Conservation (phyloP, 2,113 vertebrate genomes). For the Ptilorrhoa leucosticta region DNA sequence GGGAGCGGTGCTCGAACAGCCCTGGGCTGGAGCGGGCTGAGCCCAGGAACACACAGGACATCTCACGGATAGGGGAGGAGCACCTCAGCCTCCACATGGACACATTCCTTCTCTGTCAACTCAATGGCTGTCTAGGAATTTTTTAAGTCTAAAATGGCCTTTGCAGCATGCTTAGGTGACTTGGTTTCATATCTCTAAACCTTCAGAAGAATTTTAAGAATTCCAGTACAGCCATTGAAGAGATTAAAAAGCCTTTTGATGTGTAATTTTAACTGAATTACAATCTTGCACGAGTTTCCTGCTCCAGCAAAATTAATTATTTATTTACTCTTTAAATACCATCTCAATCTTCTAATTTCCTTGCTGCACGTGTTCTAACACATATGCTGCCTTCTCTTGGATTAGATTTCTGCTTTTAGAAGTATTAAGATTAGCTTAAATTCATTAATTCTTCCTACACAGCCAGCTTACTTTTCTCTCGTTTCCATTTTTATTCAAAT, state of each 20-base stretch:
- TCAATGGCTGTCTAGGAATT: neutral
- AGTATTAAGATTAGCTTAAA: neutral
- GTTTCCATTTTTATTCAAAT: conserved; percentile 1
- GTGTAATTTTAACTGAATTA: neutral
- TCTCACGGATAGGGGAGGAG: rapidly evolving
- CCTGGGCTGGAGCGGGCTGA: neutral
- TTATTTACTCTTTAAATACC: neutral
- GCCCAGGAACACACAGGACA: rapidly evolving
- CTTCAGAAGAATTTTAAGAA: neutral
- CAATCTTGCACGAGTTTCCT: neutral
- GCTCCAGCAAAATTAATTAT: neutral
- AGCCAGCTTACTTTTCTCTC: neutral
- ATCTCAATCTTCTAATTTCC: neutral
- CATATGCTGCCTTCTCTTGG: neutral
- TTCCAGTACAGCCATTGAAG: neutral
- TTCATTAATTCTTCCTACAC: neutral
- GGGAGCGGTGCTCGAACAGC: neutral
- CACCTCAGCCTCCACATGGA: neutral
- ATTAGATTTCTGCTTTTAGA: neutral
- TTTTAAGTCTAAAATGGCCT: neutral
- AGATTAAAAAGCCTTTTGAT: neutral
- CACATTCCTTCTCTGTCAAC: neutral
- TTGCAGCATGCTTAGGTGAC: neutral
- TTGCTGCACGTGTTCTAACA: neutral
- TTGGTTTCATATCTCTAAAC: neutral